Base-by-base conservation (phyloP, 2,888 invertebrate genomes). In the Cabera pusaria region DNA sequence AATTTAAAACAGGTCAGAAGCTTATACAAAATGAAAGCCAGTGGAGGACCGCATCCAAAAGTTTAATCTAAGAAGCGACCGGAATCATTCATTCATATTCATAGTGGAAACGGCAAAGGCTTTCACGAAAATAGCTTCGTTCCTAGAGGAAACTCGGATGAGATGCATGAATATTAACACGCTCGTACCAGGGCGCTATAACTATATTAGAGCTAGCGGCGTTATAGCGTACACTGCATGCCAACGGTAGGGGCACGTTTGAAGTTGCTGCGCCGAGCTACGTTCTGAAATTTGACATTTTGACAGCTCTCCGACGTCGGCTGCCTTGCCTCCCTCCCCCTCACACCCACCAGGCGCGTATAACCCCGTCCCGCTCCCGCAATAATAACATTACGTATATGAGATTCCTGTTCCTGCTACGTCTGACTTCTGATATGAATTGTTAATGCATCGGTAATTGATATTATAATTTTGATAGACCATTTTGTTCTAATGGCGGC, bases 201-300 rank as follows among this genome's bases (percentile, higher is more conserved):
- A 86, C 86, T 84, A 80, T 83, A 78, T 85, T 84, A 86, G 79
- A 80, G 77, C 66, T 75, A 73, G 71, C 64, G 48, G 56, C 59
- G 68, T n/a, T n/a, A n/a, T 42, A 37, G 27, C 46, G 52, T 59
- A 69, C 72, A 72, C 69, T 79, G 84, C 82, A 81, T 68, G 81
- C 79, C 78, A 71, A 69, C 79, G 73, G 79, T 76, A 75, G 81
- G 78, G 80, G 85, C 86, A 83, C 87, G 86, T 85, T 86, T 86
- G 85, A 86, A 87, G 81, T 87, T 84, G 78, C 68, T 60, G 78
- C 80, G 84, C 83, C 77, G 77, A 72, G 81, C 81, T 72, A 74
- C 78, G 85, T 85, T 78, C 86, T 80, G 86, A 88, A 89, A 90
- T 90, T 90, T 90, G 89, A 90, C 89, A 82, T 90, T 89, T 89